Evolutionary conservation across 64 coral and sea anemone species (phyloP).

Genomic region (Actinia equina): DNA sequence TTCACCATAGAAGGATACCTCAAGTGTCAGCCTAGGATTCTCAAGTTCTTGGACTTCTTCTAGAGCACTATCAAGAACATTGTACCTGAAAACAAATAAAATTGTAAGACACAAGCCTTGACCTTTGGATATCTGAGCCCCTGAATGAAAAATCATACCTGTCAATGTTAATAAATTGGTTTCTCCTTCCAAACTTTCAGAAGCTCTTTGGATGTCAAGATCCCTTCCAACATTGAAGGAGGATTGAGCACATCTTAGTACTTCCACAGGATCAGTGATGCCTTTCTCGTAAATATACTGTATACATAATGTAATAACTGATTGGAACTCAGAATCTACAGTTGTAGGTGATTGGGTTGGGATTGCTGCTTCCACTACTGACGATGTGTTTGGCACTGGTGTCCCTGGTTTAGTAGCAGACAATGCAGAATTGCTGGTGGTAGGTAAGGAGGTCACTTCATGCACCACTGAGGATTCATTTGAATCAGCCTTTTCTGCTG

Average conservation of each 20-base stretch:
- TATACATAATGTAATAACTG: slow-evolving; percentile 20
- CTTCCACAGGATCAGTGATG: slow-evolving; percentile 20
- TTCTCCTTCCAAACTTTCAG: slow-evolving; percentile 27
- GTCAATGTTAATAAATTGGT: slow-evolving; percentile 44
- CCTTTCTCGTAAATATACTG: slow-evolving; percentile 24
- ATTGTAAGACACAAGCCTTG: neutral
- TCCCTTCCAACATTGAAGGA: slow-evolving; percentile 29
- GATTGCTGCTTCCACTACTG: too few species aligned
- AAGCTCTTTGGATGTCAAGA: neutral
- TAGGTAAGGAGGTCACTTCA: too few species aligned
- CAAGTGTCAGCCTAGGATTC: slow-evolving; percentile 32
- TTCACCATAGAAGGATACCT: slow-evolving; percentile 43
- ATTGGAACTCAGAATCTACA: slow-evolving; percentile 33
- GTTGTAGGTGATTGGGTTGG: slow-evolving; percentile 21
- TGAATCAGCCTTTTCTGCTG: too few species aligned
- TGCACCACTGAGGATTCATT: too few species aligned
- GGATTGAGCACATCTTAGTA: slow-evolving; percentile 23
- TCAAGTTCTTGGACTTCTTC: slow-evolving; percentile 49
- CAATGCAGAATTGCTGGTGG: too few species aligned
- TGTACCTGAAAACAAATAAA: slow-evolving; percentile 29
- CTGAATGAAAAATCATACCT: slow-evolving; percentile 17
- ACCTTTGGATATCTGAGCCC: slow-evolving; percentile 2
- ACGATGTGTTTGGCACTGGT: too few species aligned
- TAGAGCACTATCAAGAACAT: slow-evolving; percentile 56
- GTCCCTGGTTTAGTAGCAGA: too few species aligned